These are phyloP conservation scores for Teleopsis dalmanni DNA, from an alignment of 1,140 invertebrate species.

Conservation along the genomic window DNA sequence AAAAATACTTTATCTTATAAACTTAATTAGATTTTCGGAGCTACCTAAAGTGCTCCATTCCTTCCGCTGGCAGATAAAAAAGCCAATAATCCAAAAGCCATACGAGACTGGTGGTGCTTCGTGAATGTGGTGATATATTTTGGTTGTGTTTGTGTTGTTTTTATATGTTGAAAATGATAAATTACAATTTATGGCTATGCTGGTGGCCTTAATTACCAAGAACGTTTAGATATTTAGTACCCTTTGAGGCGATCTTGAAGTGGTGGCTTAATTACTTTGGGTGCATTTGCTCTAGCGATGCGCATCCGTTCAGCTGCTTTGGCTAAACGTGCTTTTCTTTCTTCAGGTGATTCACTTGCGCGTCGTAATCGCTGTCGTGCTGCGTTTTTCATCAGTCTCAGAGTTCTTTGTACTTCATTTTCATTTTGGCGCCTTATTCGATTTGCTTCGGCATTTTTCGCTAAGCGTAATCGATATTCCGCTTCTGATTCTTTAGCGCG, in stretches of 20 bases:
- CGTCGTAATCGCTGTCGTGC: slow-evolving; percentile 38
- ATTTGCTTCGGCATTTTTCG: slow-evolving; percentile 43
- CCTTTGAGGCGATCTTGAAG: slow-evolving; percentile 40
- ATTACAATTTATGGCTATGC: no score
- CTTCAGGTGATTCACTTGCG: slow-evolving; percentile 46
- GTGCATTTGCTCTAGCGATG: slow-evolving; percentile 31
- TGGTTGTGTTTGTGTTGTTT: neutral
- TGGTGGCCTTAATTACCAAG: no score
- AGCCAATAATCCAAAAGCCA: no score
- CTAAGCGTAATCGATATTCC: slow-evolving; percentile 38
- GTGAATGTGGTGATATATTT: neutral
- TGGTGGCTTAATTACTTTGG: slow-evolving; percentile 40
- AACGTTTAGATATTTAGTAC: slow-evolving; percentile 21
- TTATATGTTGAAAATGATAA: no score
- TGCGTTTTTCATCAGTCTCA: slow-evolving; percentile 45
- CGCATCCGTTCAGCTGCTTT: slow-evolving; percentile 41
- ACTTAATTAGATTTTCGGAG: slow-evolving; percentile 27
- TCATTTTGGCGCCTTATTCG: slow-evolving; percentile 41
- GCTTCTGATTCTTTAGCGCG: slow-evolving; percentile 35
- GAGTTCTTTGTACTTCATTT: slow-evolving; percentile 44
- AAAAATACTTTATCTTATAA: slow-evolving; percentile 40
- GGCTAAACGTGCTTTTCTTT: slow-evolving; percentile 47
- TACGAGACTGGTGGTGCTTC: neutral
- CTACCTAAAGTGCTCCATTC: no score
- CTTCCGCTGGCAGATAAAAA: no score